Evolutionary conservation across 2,113 vertebrate species (phyloP).

Genomic region (Oryzias curvinotus): DNA sequence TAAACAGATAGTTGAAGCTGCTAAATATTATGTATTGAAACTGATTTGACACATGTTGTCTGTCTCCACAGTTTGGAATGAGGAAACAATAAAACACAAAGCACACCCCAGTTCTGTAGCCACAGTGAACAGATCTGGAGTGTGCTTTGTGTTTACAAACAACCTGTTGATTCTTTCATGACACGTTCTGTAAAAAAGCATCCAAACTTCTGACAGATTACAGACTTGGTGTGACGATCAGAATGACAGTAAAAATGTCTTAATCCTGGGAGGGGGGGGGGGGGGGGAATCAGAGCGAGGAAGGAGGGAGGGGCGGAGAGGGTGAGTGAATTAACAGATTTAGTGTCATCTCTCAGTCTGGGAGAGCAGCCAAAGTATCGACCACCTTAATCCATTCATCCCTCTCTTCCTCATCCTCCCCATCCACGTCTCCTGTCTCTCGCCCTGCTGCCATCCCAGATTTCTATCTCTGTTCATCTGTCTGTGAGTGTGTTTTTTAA

Average conservation of each 20-base stretch:
- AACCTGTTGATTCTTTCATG: neutral
- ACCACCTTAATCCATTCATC: constrained; percentile 77
- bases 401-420: constrained; percentile 51
- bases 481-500: constrained; percentile 36
- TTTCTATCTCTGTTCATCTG: constrained; percentile 38
- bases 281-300: constrained; percentile 13
- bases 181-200: neutral
- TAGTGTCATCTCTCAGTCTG: constrained; percentile 81
- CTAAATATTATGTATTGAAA: no score
- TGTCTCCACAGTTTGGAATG: no score
- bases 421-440: constrained; percentile 31
- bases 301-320: constrained; percentile 12
- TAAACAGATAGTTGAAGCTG: no score
- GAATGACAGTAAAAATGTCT: constrained; percentile 24
- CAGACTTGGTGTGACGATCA: constrained; percentile 4
- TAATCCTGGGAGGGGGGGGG: constrained; percentile 27
- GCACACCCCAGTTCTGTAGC: no score
- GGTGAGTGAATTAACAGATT: constrained; percentile 74
- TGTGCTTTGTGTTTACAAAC: no score
- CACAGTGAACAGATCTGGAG: no score
- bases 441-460: constrained; percentile 45
- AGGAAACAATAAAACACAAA: no score
- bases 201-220: neutral
- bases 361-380: constrained; percentile 72
- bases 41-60: no score